Evolutionary conservation across 2,113 vertebrate genomes (phyloP).

Genomic region (Parotia lawesii): DNA sequence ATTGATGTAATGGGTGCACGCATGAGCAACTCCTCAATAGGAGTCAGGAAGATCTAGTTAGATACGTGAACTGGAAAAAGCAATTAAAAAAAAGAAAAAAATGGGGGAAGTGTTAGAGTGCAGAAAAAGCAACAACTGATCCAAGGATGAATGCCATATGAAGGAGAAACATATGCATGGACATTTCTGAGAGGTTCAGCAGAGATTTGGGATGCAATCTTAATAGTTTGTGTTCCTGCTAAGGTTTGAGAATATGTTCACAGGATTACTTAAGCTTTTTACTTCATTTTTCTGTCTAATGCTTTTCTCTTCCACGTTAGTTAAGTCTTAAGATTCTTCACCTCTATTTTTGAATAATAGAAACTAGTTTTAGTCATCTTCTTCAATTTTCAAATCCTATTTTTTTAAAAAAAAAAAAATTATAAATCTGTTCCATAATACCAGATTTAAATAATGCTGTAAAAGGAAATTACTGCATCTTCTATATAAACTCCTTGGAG

Average conservation of each 20-base stretch:
- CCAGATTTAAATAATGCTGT: background rate
- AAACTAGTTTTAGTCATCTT: background rate
- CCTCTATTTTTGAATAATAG: background rate
- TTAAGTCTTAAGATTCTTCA: background rate
- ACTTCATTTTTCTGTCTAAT: background rate
- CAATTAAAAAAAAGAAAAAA: background rate
- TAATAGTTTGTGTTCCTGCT: background rate
- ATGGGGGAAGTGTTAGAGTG: background rate
- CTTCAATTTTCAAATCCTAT: background rate
- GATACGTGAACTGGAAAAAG: background rate
- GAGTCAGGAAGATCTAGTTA: background rate
- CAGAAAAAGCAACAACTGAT: background rate
- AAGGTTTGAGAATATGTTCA: background rate
- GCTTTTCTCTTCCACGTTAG: background rate
- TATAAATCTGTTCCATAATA: background rate
- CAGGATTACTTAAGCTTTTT: background rate
- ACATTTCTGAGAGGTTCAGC: background rate
- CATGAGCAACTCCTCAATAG: background rate
- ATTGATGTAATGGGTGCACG: background rate
- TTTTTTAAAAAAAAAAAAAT: background rate
- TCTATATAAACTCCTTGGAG: background rate
- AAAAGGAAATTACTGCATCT: background rate
- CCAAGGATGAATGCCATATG: background rate
- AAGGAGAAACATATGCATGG: background rate
- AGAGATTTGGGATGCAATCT: background rate